These are phyloP conservation scores for Thalassarche chlororhynchos DNA, from an alignment of 2,113 vertebrate genomes.

Conservation along the genomic window DNA sequence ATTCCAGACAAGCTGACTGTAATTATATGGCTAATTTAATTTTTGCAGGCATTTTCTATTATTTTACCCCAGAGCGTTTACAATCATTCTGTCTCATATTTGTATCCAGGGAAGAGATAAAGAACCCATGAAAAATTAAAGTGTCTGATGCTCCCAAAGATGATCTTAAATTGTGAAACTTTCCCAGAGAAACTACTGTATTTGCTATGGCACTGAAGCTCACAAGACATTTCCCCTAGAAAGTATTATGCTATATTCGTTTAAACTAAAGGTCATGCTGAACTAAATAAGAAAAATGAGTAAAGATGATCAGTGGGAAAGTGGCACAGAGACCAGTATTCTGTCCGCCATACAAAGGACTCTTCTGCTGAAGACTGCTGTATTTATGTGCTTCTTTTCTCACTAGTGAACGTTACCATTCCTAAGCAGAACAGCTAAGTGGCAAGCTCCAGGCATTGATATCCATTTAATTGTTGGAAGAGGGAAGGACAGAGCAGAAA, in stretches of 20 bases:
- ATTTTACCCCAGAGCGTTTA: not conserved
- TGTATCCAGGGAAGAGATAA: not conserved
- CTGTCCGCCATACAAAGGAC: not conserved
- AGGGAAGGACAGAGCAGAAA: not conserved
- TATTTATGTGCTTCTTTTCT: not conserved
- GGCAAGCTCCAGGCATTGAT: not conserved
- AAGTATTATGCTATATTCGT: not conserved
- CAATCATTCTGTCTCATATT: not conserved
- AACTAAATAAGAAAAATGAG: not conserved
- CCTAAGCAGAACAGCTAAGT: not conserved
- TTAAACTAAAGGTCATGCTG: not conserved
- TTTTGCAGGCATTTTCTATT: not conserved
- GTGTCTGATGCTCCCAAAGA: not conserved
- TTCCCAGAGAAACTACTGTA: not conserved
- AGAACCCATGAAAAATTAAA: not conserved
- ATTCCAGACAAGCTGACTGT: not conserved
- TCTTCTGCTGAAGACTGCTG: not conserved
- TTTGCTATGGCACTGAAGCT: not conserved
- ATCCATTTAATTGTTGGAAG: not conserved
- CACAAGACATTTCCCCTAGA: not conserved
- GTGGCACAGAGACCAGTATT: not conserved
- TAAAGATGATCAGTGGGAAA: not conserved
- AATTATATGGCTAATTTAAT: not conserved
- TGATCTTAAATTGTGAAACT: not conserved
- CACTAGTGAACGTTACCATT: not conserved